These are phyloP conservation scores for Dendroctonus valens DNA, from an alignment of 1,140 invertebrate genomes.

Conservation along the genomic window DNA sequence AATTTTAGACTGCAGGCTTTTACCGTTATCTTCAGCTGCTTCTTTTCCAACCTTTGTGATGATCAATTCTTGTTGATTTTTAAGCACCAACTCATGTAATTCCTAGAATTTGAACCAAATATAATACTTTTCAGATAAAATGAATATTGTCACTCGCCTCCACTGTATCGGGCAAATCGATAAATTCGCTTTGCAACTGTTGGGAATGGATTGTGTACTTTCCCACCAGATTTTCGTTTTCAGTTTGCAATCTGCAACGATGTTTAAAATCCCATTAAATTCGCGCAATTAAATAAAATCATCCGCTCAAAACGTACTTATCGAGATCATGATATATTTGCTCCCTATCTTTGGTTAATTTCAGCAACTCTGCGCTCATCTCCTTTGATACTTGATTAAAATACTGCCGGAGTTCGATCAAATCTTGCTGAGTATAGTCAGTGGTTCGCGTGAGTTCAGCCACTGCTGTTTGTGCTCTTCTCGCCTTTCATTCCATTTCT, in stretches of 20 bases:
- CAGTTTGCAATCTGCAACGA: constrained; percentile 68
- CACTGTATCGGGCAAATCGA: constrained; percentile 88
- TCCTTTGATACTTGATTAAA: constrained; percentile 64
- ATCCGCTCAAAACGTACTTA: constrained; percentile 51
- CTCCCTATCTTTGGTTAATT: constrained; percentile 69
- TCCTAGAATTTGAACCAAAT: constrained; percentile 59
- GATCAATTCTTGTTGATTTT: constrained; percentile 87
- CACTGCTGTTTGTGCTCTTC: constrained; percentile 77
- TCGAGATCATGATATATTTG: constrained; percentile 73
- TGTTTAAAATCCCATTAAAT: not conserved
- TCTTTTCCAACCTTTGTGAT: constrained; percentile 88
- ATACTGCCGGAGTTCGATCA: constrained; percentile 62
- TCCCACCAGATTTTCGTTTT: constrained; percentile 86
- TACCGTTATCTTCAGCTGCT: constrained; percentile 73
- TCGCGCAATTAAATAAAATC: constrained; percentile 1
- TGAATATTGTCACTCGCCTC: constrained; percentile 58
- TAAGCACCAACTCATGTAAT: constrained; percentile 82
- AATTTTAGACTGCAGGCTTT: constrained; percentile 70
- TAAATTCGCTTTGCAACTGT: constrained; percentile 87
- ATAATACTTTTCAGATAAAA: not conserved
- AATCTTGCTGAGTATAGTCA: constrained; percentile 61
- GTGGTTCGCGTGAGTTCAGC: constrained; percentile 55
- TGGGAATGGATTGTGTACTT: constrained; percentile 82
- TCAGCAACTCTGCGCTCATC: constrained; percentile 64
- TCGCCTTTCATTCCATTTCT: constrained; percentile 79